Base-by-base conservation (phyloP, 2,888 invertebrate genomes). In the Apodemia duryi region DNA sequence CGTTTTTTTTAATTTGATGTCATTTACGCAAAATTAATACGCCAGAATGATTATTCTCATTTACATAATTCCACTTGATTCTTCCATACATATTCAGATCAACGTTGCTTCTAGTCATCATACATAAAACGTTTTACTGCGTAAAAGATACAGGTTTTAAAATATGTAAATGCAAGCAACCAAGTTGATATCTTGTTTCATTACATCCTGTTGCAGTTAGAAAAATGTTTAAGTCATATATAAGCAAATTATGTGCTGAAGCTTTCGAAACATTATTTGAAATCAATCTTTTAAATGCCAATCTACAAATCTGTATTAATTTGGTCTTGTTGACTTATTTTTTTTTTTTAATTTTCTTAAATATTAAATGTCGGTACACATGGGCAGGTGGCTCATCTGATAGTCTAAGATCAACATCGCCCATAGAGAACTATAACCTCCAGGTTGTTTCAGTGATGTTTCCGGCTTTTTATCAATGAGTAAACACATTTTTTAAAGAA, bases 201-300 rank as follows among this genome's bases (percentile, higher is more conserved):
- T 57, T 57, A 57, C 54, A 32, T 57, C 54, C 54, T 57, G 29
- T 4, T 28, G 29, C 32, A 57, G 54, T 57, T 57, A 57, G 54
- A 57, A 28, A 52, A 32, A 57, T 57, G 32, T 57, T 57, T 57
- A 13, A 57, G 32, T 46, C 11, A 9, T 29, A 57, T 29, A 28
- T 54, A 10, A 54, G 52, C 52, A 52, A 54, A 54, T 21, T 54
- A 29, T 32, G 29, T 29, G 32, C 10, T 29, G 10, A 57, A 32
- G 0, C 29, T 57, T 28, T 11, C 54, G 54, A 57, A 57, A 57
- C 54, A 32, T 13, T 32, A 29, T 52, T 21, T 29, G 11, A 29
- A 54, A 32, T 57, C 54, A 32, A 57, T 57, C 1, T 57, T 57
- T 57, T 11, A 57, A 57, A 57, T 57, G 54, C 11, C 54, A 57